Evolutionary conservation across 2,797 vertebrate genomes (phyloP), one percentile per base, ranked within the genome.

Genomic region (Muscicapa comitata): DNA sequence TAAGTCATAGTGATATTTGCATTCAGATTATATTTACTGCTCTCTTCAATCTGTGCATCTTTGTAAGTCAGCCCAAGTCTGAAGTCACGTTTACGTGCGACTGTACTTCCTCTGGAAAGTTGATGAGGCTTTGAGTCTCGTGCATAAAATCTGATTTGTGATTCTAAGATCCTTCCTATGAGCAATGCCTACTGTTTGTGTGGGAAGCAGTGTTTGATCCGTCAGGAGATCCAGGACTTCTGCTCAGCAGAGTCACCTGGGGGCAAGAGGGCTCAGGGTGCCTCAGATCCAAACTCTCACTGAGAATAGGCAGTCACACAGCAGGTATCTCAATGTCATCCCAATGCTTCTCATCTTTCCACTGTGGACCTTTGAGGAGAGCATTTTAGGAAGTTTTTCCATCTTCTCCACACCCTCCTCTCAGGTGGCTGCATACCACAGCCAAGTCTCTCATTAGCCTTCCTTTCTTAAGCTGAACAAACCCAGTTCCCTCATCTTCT

Each of bases 71-170:
- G 31, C 15, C 91, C 45, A 63, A 63, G 61, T 77, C 40, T 59
- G 31, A 53, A 80, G 38, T 71, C 40, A 35, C 0, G 0, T 51
- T 48, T 71, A 20, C 1, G 0, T 42, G 48, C 71, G 45, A 55
- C n/a, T 38, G 54, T 7, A 6, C 28, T 77, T 89, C 48, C 71
- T 57, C 35, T 62, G 54, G 38, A 62, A 89, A 84, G n/a, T 20
- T 65, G 42, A 25, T 0, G 0, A 47, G 15, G 10, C 43, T 68
- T 45, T 58, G 31, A 40, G 25, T 75, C 37, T 35, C 0, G 0
- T 28, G 31, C 6, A 10, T 47, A 14, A 3, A 13, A 4, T n/a
- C 47, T 76, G 35, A 18, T 55, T 71, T 77, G 65, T 37, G 48
- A 67, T 84, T 84, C 7, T 7, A 55, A 80, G 47, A 9, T 17